phyloP scores from a whole-genome alignment of 2,888 invertebrate species.

The Pseudococcus viburni region DNA sequence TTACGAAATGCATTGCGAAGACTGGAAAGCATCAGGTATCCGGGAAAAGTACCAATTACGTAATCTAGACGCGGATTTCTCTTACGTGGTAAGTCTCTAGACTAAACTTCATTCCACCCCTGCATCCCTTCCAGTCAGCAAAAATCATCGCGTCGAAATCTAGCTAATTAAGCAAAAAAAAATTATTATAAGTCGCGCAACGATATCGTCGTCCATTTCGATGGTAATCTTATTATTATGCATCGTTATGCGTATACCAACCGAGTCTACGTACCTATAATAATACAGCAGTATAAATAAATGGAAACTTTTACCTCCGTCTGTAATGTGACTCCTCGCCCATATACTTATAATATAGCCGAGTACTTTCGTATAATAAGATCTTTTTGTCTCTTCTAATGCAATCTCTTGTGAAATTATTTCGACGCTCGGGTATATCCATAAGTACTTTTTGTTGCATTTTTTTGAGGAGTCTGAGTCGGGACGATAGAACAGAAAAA shows the following conservation, averaged over 20 bases:
- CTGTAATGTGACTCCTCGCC: conserved; percentile 25
- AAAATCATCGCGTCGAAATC: neutral
- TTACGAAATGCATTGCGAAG: conserved; percentile 69
- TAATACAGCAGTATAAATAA: conserved; percentile 1
- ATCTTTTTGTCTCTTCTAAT: conserved; percentile 57
- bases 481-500: neutral
- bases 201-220: conserved; percentile 18
- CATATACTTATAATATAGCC: neutral
- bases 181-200: neutral
- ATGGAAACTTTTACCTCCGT: conserved; percentile 3
- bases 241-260: conserved; percentile 7
- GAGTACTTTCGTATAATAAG: conserved; percentile 41
- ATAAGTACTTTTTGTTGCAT: conserved; percentile 49
- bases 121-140: neutral
- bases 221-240: conserved; percentile 37
- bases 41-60: conserved; percentile 69
- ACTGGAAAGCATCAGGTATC: conserved; percentile 68
- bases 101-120: too few relatives aligned
- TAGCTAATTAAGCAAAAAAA: conserved; percentile 6
- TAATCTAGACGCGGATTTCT: conserved; percentile 70
- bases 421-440: conserved; percentile 27
- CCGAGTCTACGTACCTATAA: too few relatives aligned
- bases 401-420: conserved; percentile 60
- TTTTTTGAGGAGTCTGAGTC: neutral
- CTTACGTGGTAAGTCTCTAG: conserved; percentile 69